Evolutionary conservation across 2,113 vertebrate species (phyloP), one percentile per base, ranked within the genome.

Genomic region (Seriola aureovittata): DNA sequence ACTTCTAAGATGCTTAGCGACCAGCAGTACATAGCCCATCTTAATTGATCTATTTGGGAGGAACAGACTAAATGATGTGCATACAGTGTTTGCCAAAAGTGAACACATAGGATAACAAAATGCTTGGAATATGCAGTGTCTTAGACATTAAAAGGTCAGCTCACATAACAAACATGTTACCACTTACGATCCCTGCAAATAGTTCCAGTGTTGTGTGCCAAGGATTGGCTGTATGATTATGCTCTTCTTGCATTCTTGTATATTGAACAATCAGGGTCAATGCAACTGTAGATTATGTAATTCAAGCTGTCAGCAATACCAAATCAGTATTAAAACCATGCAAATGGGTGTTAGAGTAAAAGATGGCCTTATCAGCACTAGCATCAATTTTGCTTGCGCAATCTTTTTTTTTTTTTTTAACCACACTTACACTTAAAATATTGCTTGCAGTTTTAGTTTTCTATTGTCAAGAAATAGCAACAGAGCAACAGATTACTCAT

Each of bases 121-220:
- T 16, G 19, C 23, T 70, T 76, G 72, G 72, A 85, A 88, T 89
- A 81, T 78, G 50, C 19, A 14, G 57, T 8, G 62, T 42, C 71
- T 74, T 54, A 48, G 3, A 66, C 34, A 81, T 50, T 25, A 34
- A 55, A 71, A 6, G 46, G 12, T 23, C 16, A 60, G 5, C 21
- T 64, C 34, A 68, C 1, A 44, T n/a, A 63, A 34, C 8, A 68
- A 14, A 48, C 16, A 32, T 59, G 16, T 44, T 14, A 32, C 23
- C 23, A 42, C 63, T 29, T 21, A 38, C 16, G 4, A 55, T 36
- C 14, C n/a, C 66, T 16, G 17, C 19, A 48, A 11, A 76, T 58
- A 40, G 25, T 50, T 50, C 36, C 2, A 17, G 19, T 32, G 11
- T 32, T n/a, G 21, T 3, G 16, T 68, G 42, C 5, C 12, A n/a